These are phyloP conservation scores for Stenopsyche tienmushanensis DNA, from an alignment of 1,140 invertebrate species.

Conservation along the genomic window DNA sequence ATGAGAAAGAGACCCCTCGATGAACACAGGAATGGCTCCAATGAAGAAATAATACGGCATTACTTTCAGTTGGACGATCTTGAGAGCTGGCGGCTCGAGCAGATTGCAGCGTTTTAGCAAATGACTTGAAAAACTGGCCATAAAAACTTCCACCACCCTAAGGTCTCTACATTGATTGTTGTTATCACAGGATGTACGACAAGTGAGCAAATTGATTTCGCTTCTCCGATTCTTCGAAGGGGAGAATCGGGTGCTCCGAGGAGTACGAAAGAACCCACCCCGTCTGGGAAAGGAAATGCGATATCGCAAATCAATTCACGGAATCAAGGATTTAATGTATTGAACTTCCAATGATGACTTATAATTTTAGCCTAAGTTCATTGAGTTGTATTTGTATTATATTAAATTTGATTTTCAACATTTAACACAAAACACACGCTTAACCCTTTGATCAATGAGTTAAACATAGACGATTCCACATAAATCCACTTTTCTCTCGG, in stretches of 20 bases:
- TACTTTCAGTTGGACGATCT: not conserved
- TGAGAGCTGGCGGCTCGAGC: not conserved
- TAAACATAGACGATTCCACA: no score
- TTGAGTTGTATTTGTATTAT: no score
- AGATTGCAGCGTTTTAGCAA: conserved; percentile 31
- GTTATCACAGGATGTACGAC: conserved; percentile 41
- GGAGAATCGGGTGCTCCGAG: not conserved
- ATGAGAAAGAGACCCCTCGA: no score
- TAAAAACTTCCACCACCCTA: conserved; percentile 28
- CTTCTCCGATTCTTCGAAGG: conserved; percentile 24
- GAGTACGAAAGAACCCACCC: not conserved
- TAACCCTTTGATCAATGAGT: no score
- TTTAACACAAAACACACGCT: no score
- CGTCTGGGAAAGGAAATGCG: not conserved
- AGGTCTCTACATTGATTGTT: conserved; percentile 40
- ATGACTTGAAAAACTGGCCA: conserved; percentile 39
- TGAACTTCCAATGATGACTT: not conserved
- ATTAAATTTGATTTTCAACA: no score
- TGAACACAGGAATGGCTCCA: no score
- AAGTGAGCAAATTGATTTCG: conserved; percentile 42
- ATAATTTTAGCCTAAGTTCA: no score
- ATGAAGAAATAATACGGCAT: conserved; percentile 28
- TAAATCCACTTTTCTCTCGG: no score
- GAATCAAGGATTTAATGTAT: not conserved
- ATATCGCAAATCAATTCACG: not conserved